phyloP scores from a whole-genome alignment of 2,797 vertebrate genomes.

The Rachycentron canadum region DNA sequence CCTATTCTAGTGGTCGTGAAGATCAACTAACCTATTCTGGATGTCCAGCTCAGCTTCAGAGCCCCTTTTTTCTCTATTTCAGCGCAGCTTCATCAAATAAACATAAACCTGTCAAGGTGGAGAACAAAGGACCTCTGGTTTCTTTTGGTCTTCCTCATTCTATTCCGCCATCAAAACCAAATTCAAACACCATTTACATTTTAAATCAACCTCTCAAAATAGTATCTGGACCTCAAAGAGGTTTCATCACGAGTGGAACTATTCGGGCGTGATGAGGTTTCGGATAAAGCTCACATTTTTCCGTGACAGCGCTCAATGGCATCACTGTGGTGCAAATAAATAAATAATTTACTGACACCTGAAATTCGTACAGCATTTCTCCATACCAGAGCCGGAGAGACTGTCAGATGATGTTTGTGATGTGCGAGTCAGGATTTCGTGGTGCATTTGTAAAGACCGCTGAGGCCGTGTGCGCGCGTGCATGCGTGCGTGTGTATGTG shows the following conservation, averaged over 20 bases:
- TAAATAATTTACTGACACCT: constrained; percentile 10
- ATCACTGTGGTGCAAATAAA: constrained; percentile 25
- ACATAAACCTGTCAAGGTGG: constrained; percentile 66
- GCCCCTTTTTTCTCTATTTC: constrained; percentile 24
- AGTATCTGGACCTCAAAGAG: neutral
- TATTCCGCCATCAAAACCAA: constrained; percentile 50
- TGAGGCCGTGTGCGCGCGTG: neutral
- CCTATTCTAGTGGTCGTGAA: neutral
- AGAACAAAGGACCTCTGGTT: constrained; percentile 60
- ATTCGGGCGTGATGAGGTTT: constrained; percentile 23
- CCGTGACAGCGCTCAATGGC: neutral
- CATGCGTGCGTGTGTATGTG: neutral
- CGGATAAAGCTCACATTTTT: neutral
- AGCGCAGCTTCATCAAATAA: constrained; percentile 69
- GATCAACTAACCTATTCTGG: neutral
- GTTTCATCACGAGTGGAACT: constrained; percentile 22
- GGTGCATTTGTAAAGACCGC: constrained; percentile 19
- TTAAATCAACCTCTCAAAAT: constrained; percentile 53
- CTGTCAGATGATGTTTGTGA: constrained; percentile 25
- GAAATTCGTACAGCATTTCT: constrained; percentile 17
- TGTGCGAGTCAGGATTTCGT: constrained; percentile 22
- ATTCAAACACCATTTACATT: constrained; percentile 65
- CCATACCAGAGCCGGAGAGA: constrained; percentile 10
- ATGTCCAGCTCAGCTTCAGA: constrained; percentile 34
- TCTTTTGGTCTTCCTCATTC: constrained; percentile 40